phyloP scores from a whole-genome alignment of 2,113 vertebrate genomes.

The Grallaria varia region DNA sequence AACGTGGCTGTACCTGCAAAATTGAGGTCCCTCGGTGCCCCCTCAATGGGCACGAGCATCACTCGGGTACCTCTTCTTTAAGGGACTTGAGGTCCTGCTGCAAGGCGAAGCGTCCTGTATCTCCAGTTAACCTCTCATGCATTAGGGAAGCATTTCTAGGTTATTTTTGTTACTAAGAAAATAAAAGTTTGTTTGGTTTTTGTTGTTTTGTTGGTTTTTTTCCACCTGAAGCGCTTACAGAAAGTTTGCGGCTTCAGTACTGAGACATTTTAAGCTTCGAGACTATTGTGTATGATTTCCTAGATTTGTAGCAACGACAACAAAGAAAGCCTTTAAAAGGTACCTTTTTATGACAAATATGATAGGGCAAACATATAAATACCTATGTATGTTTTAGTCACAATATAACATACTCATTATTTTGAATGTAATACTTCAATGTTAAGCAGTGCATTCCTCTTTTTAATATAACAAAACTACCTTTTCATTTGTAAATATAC shows the following conservation, averaged over 20 bases:
- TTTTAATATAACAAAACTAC: slow-evolving; percentile 60
- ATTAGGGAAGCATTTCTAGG: slow-evolving; percentile 21
- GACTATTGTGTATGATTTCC: slow-evolving; percentile 28
- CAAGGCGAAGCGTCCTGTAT: background rate
- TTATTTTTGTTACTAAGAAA: slow-evolving; percentile 33
- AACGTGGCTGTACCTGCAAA: background rate
- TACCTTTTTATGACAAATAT: slow-evolving; percentile 40
- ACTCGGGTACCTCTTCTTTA: slow-evolving; percentile 21
- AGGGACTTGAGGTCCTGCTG: background rate
- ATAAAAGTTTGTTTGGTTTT: background rate
- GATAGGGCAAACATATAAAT: slow-evolving; percentile 45
- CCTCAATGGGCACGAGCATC: background rate
- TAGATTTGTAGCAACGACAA: slow-evolving; percentile 36
- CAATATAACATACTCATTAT: slow-evolving; percentile 30
- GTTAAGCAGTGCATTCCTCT: slow-evolving; percentile 72
- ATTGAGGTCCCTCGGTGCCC: background rate
- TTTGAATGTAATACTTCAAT: slow-evolving; percentile 41
- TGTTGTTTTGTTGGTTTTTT: background rate
- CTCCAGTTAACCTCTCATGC: background rate
- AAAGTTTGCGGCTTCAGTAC: slow-evolving; percentile 16
- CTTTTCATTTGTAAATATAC: slow-evolving; percentile 81
- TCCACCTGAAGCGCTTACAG: slow-evolving; percentile 6
- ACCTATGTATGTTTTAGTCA: slow-evolving; percentile 49
- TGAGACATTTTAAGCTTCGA: slow-evolving; percentile 29
- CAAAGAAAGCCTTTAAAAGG: slow-evolving; percentile 20